Evolutionary conservation across 1,140 invertebrate species (phyloP), one percentile per base, ranked within the genome.

Genomic region (Galendromus occidentalis): DNA sequence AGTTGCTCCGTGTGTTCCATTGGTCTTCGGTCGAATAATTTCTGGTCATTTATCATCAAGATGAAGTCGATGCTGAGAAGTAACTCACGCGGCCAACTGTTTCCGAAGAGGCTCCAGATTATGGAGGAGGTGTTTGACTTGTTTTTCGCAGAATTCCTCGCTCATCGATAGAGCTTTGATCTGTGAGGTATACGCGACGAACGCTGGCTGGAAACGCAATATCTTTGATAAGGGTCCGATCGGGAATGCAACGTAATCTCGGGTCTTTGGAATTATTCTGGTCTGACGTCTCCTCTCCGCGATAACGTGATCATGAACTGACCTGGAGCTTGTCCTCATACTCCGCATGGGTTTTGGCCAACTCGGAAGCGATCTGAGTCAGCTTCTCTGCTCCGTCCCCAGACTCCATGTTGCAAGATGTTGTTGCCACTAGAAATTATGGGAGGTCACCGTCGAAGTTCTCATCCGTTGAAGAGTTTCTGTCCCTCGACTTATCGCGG

Each of bases 261-360:
- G n/a, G n/a, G n/a, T n/a, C n/a, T n/a, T n/a, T n/a, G n/a, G n/a
- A 44, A 44, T 44, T 44, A n/a, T 44, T 18, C 42, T 44, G n/a
- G 42, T 44, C 42, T 12, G 42, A n/a, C 42, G 12, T 44, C 42
- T 12, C 42, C 18, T n/a, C n/a, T n/a, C n/a, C n/a, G n/a, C n/a
- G n/a, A n/a, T n/a, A n/a, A n/a, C n/a, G n/a, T n/a, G n/a, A n/a
- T n/a, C 18, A 5, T 22, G 28, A 5, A 47, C 51, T 6, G 25
- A 59, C 51, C 51, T 59, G 51, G 14, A 59, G 22, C 20, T 59
- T 59, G 22, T 59, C 51, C 20, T 59, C 51, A 59, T 59, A 59
- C 22, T 59, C 51, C 14, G 51, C 51, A 1, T 59, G 51, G 1
- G 51, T 59, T 25, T 59, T 59, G 2, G 51, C 51, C 33, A 59